Base-by-base conservation (phyloP, 2,888 invertebrate genomes). In the Polymixis lichenea region DNA sequence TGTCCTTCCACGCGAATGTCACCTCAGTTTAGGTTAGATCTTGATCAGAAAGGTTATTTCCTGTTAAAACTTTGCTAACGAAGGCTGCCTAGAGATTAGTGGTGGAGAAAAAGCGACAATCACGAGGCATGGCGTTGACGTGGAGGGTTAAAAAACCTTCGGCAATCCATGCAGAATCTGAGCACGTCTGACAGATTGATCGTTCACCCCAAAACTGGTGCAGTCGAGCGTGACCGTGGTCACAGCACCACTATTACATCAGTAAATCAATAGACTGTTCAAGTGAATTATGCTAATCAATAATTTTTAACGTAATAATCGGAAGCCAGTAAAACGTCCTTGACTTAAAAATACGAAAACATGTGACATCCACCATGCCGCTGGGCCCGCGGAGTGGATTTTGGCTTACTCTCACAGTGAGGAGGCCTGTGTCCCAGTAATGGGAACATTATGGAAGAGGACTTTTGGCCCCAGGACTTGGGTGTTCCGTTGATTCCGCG, bases 111-210 rank as follows among this genome's bases (percentile, higher is more conserved):
- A 74, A 61, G 51, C 58, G 22, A 56, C 53, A 74, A 60, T 65
- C 53, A 71, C 38, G 56, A 77, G 66, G 15, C 64, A 58, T 51
- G 38, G 32, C 61, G 62, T 38, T 49, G 25, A 73, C 70, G 61
- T 58, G 55, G 56, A 51, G 49, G 53, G 53, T 69, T 73, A 32
- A 73, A 77, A 77, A 73, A 13, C 43, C 51, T n/a, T 51, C 38
- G 60, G 65, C 76, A 61, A 61, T 60, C 78, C 79, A 74, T 85
- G 83, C 70, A 73, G 49, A 86, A 86, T 87, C 67, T 75, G 69
- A 83, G 73, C 85, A 80, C 62, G 77, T 76, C 82, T 80, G 75
- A 78, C 61, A 72, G 87, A 85, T 85, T 89, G 88, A 89, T 87
- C 86, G 82, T 81, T 88, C 87, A 86, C 86, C 85, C 81, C 74